Conservation (phyloP, 2,888 invertebrate genomes). For the Steinernema carpocapsae region DNA sequence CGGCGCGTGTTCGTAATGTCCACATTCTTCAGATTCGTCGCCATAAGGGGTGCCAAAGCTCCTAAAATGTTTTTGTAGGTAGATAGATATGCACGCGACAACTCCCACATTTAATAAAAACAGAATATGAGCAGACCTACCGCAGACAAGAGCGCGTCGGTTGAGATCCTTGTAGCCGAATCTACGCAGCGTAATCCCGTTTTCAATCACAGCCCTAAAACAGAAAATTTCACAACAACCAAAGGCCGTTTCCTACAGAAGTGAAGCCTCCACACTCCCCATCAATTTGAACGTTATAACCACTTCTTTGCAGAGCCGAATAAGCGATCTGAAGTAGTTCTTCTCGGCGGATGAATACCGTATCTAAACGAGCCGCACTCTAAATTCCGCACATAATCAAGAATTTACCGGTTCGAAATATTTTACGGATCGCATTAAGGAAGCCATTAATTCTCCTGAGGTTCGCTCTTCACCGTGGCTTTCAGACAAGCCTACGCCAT, state of each 20-base stretch:
- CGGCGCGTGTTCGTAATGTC: not conserved
- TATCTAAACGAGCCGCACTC: not conserved
- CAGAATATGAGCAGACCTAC: not conserved
- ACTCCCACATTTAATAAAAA: no score
- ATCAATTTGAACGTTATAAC: not conserved
- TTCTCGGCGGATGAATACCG: not conserved
- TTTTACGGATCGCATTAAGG: no score
- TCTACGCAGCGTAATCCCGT: not conserved
- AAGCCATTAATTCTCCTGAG: no score
- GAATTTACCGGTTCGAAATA: no score
- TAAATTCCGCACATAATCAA: not conserved
- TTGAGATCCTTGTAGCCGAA: not conserved
- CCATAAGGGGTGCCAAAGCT: not conserved
- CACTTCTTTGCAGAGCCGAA: constrained; percentile 20
- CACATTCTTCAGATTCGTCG: not conserved
- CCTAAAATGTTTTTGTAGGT: not conserved
- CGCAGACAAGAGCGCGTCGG: not conserved
- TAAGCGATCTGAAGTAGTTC: not conserved
- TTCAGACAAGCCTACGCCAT: not conserved
- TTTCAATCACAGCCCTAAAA: constrained; percentile 3
- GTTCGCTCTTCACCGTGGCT: not conserved
- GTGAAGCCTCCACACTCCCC: not conserved
- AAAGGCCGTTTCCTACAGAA: constrained; percentile 1
- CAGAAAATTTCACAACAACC: not conserved
- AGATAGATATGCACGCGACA: not conserved